Conservation (phyloP, 2,888 invertebrate species). For the Hylaea fasciaria region DNA sequence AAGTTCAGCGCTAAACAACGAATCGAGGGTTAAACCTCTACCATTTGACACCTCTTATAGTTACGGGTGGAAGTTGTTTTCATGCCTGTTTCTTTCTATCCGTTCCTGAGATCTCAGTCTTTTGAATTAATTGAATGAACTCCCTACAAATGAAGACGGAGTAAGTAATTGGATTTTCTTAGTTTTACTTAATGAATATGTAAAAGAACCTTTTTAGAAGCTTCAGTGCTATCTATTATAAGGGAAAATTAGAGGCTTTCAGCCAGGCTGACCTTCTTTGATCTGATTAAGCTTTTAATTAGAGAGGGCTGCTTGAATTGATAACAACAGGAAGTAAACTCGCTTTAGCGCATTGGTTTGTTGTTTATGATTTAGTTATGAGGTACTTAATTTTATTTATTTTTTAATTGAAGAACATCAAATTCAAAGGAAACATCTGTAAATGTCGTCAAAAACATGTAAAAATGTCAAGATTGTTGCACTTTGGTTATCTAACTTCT, state of each 20-base stretch:
- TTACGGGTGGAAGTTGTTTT: slow-evolving; percentile 21
- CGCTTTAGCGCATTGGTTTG: no score
- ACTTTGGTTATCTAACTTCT: no score
- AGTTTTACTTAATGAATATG: slow-evolving; percentile 40
- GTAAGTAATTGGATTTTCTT: slow-evolving; percentile 38
- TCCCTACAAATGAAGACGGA: slow-evolving; percentile 30
- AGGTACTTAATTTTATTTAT: no score
- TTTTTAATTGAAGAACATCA: no score
- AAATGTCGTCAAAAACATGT: no score
- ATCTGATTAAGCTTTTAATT: slow-evolving; percentile 38
- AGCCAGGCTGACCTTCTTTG: slow-evolving; percentile 28
- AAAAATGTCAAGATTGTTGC: no score
- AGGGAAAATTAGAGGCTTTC: slow-evolving; percentile 32
- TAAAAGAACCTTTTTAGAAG: slow-evolving; percentile 37
- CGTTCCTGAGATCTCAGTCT: slow-evolving; percentile 23
- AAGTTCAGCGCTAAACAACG: no score
- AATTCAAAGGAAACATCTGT: no score
- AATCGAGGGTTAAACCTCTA: slow-evolving; percentile 2
- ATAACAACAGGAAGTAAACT: slow-evolving; percentile 1
- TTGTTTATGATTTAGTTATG: no score
- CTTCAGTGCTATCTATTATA: slow-evolving; percentile 33
- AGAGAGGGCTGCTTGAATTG: slow-evolving; percentile 4
- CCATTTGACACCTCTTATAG: slow-evolving; percentile 23
- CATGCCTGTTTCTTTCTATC: slow-evolving; percentile 21
- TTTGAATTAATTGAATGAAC: slow-evolving; percentile 33